Conservation (phyloP, 2,797 vertebrate species). For the Gymnothorax javanicus region DNA sequence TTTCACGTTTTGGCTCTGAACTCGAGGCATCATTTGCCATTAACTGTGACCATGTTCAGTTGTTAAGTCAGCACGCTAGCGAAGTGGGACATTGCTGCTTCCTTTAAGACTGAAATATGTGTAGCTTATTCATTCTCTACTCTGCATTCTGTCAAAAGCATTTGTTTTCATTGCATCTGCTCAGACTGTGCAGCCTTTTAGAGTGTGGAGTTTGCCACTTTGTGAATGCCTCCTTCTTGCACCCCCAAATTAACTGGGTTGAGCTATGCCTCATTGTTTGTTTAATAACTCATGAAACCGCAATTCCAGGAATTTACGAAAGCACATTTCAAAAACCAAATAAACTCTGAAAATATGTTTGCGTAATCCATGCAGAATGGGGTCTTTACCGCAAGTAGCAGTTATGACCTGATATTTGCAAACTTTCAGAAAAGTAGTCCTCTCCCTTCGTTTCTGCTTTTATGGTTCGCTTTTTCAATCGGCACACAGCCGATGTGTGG, state of each 20-base stretch:
- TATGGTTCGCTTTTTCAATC: neutral
- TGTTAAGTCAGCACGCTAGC: constrained; percentile 16
- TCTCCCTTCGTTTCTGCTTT: neutral
- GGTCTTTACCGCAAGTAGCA: too few species aligned
- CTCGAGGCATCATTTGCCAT: neutral
- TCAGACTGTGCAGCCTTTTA: neutral
- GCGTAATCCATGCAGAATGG: neutral
- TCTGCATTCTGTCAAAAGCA: constrained; percentile 12
- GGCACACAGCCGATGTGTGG: neutral
- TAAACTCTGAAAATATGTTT: neutral
- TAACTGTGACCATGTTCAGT: constrained; percentile 2
- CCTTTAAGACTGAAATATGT: neutral
- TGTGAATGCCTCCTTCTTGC: neutral
- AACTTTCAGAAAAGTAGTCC: neutral
- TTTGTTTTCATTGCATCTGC: constrained; percentile 12
- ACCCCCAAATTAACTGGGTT: neutral
- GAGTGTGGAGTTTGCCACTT: neutral
- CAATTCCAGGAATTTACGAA: neutral
- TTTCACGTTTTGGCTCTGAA: neutral
- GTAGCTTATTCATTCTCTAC: neutral
- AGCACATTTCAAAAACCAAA: neutral
- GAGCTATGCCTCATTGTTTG: neutral
- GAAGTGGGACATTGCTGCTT: constrained; percentile 10
- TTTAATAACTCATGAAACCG: neutral
- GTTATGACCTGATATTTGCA: neutral